These are phyloP conservation scores for Pao palembangensis DNA, from an alignment of 2,113 vertebrate genomes.

Conservation along the genomic window DNA sequence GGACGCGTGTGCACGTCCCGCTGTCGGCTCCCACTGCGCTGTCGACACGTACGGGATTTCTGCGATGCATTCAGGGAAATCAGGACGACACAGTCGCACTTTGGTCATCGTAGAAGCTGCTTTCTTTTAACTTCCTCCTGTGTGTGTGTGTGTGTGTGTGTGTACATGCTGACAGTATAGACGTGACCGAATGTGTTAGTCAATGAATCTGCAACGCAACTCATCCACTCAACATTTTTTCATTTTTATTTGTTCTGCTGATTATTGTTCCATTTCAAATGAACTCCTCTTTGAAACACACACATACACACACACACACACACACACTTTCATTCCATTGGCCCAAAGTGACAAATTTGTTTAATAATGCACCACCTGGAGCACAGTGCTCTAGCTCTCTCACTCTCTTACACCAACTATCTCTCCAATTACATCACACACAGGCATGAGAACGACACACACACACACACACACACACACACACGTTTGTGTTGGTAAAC, in stretches of 20 bases:
- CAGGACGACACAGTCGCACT: no score
- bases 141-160: no score
- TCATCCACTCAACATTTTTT: neutral
- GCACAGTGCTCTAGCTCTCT: conserved; percentile 32
- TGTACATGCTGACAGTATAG: no score
- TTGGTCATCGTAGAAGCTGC: neutral
- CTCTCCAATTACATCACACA: conserved; percentile 1
- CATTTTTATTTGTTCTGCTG: neutral
- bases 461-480: conserved; percentile 26
- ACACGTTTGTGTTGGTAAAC: conserved; percentile 29
- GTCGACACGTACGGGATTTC: no score
- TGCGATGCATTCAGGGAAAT: neutral
- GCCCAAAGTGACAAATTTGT: conserved; percentile 67
- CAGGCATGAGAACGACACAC: conserved; percentile 1
- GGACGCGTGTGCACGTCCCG: no score
- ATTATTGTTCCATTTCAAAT: neutral
- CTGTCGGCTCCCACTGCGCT: neutral
- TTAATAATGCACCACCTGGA: conserved; percentile 70
- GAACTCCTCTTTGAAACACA: conserved; percentile 1
- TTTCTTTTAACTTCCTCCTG: neutral
- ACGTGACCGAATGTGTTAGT: neutral
- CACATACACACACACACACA: conserved; percentile 18
- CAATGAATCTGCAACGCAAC: neutral
- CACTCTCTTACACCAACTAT: neutral
- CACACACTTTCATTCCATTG: conserved; percentile 33